Percentiles rank a stretch among this genome's conserved stretches.
These are phyloP conservation scores for Myotis yumanensis DNA, from an alignment of 2,113 vertebrate genomes.

Conservation along the genomic window DNA sequence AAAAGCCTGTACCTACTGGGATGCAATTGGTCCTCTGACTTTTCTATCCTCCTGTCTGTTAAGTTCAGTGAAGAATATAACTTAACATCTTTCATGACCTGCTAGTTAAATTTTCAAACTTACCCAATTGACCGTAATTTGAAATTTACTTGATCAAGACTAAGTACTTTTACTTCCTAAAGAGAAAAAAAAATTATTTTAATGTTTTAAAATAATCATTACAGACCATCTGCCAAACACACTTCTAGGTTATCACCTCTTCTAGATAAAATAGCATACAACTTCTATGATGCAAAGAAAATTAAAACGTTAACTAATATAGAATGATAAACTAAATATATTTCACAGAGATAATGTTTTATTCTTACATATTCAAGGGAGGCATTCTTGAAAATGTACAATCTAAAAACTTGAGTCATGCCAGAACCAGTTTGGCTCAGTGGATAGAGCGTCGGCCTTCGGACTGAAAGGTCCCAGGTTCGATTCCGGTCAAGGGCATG, in stretches of 20 bases:
- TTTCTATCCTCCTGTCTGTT: neutral
- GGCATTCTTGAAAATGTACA: neutral
- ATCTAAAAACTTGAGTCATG: neutral
- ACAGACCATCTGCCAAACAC: neutral
- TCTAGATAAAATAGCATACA: neutral
- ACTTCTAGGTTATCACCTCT: conserved; percentile 17
- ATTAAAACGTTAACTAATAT: conserved; percentile 42
- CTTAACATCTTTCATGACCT: neutral
- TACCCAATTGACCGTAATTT: conserved; percentile 96
- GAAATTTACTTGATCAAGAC: conserved; percentile 90
- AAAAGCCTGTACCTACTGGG: neutral
- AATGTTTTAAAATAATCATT: neutral
- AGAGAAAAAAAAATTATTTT: conserved; percentile 61
- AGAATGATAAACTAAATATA: conserved; percentile 25
- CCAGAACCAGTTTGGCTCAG: too few relatives aligned
- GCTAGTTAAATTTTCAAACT: conserved; percentile 66
- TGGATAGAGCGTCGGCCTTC: too few relatives aligned
- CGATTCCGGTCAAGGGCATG: too few relatives aligned
- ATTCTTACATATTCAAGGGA: conserved; percentile 17
- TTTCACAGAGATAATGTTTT: neutral
- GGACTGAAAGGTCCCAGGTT: too few relatives aligned
- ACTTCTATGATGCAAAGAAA: conserved; percentile 43
- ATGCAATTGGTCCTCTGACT: neutral
- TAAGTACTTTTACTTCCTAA: conserved; percentile 96
- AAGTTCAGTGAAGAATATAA: neutral